Conservation (phyloP, 2,888 invertebrate genomes). For the Yponomeuta sedellus region DNA sequence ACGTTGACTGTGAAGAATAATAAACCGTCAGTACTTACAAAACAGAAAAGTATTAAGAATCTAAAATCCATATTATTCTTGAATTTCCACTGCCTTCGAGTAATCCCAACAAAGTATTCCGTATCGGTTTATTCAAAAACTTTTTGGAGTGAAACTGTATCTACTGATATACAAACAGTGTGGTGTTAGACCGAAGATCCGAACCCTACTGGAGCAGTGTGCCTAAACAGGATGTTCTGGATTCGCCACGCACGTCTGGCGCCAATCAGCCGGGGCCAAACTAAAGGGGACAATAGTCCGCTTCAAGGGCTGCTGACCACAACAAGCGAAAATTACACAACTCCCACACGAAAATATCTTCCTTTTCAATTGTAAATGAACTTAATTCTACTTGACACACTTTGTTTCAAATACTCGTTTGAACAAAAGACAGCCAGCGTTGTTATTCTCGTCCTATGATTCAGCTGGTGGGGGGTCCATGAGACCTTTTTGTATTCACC, state of each 20-base stretch:
- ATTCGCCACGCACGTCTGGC: conserved; percentile 44
- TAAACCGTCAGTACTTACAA: conserved; percentile 38
- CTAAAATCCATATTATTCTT: conserved; percentile 40
- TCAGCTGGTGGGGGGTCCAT: too few relatives aligned
- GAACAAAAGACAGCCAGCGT: not conserved
- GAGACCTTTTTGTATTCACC: too few relatives aligned
- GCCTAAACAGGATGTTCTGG: conserved; percentile 52
- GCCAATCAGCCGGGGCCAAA: conserved; percentile 29
- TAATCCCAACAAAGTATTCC: not conserved
- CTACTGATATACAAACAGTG: not conserved
- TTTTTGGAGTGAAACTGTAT: not conserved
- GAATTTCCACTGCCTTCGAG: not conserved
- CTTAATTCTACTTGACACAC: not conserved
- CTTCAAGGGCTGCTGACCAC: conserved; percentile 32
- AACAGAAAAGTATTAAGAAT: conserved; percentile 35
- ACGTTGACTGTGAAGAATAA: too few relatives aligned
- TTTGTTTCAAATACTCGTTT: not conserved
- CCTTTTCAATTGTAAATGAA: not conserved
- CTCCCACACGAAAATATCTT: not conserved
- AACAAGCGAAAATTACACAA: conserved; percentile 12
- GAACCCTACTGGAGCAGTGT: conserved; percentile 45
- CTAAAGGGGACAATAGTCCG: conserved; percentile 36
- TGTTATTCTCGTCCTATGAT: not conserved
- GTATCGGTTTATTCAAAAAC: not conserved
- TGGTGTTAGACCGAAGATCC: conserved; percentile 26